Evolutionary conservation across 2,797 vertebrate species (phyloP).

Genomic region (Chelonia mydas): DNA sequence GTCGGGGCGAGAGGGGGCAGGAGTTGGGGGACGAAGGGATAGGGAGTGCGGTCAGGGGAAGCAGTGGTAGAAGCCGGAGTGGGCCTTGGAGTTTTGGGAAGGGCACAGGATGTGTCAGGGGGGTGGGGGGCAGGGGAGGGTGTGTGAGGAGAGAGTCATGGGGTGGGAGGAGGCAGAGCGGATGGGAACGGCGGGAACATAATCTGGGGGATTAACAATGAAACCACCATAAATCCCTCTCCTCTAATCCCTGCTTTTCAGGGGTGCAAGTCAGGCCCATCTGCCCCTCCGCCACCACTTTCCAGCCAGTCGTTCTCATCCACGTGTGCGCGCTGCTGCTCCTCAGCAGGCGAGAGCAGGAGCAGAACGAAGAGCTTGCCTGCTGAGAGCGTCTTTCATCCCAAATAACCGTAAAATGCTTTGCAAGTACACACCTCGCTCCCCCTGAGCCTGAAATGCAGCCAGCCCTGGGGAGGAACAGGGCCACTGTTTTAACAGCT

Average conservation of each 20-base stretch:
- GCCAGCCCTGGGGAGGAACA: neutral
- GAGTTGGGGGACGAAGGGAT: too few species aligned
- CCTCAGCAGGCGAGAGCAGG: fast-evolving
- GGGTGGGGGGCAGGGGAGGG: too few species aligned
- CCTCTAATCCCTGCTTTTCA: neutral
- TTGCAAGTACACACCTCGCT: neutral
- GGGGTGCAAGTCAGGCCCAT: neutral
- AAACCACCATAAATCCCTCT: neutral
- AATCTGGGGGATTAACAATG: neutral
- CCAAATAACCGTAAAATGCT: neutral
- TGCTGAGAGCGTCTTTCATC: neutral
- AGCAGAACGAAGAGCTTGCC: too few species aligned
- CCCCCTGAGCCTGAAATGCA: neutral
- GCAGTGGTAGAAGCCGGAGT: neutral
- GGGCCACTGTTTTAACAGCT: neutral
- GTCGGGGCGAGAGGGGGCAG: too few species aligned
- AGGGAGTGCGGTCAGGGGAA: too few species aligned
- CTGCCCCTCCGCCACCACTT: neutral
- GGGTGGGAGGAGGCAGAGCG: too few species aligned
- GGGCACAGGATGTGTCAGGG: too few species aligned
- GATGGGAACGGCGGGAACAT: neutral
- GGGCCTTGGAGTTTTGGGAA: neutral
- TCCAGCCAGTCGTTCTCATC: fast-evolving
- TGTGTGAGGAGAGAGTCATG: too few species aligned
- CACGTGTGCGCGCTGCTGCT: fast-evolving